phyloP scores from a whole-genome alignment of 2,113 vertebrate genomes.

The Antechinus stuartii region DNA sequence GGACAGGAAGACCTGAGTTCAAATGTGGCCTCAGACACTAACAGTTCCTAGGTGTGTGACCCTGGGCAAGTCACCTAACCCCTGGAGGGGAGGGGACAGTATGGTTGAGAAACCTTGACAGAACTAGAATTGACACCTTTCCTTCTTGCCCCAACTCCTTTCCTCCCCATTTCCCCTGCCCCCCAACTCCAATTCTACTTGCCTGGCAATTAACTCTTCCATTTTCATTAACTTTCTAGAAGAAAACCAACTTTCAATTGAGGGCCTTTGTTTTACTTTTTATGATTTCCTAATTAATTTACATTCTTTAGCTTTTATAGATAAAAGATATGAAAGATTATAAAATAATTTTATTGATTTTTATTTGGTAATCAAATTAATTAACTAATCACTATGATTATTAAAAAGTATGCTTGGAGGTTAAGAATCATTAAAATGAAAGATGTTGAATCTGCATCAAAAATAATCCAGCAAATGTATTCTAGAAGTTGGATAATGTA shows the following conservation, averaged over 20 bases:
- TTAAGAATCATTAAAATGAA: conserved; percentile 6
- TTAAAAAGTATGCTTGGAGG: not conserved
- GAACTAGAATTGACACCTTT: not conserved
- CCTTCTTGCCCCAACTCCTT: no score
- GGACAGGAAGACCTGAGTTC: no score
- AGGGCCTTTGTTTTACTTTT: conserved; percentile 5
- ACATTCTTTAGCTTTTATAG: not conserved
- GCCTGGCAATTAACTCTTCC: not conserved
- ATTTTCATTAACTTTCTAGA: conserved; percentile 24
- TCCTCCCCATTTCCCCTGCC: no score
- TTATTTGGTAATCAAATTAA: not conserved
- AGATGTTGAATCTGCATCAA: conserved; percentile 1
- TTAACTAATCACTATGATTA: conserved; percentile 1
- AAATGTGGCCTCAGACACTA: no score
- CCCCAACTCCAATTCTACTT: not conserved
- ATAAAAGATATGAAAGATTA: not conserved
- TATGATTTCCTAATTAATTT: not conserved
- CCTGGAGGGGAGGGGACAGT: no score
- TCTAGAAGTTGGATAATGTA: not conserved
- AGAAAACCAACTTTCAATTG: not conserved
- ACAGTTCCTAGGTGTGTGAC: no score
- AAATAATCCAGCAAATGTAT: not conserved
- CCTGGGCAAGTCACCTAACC: no score
- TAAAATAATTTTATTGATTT: conserved; percentile 5
- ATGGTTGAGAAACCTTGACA: not conserved